phyloP scores from a whole-genome alignment of 1,140 invertebrate species.

The Eriosoma lanigerum region DNA sequence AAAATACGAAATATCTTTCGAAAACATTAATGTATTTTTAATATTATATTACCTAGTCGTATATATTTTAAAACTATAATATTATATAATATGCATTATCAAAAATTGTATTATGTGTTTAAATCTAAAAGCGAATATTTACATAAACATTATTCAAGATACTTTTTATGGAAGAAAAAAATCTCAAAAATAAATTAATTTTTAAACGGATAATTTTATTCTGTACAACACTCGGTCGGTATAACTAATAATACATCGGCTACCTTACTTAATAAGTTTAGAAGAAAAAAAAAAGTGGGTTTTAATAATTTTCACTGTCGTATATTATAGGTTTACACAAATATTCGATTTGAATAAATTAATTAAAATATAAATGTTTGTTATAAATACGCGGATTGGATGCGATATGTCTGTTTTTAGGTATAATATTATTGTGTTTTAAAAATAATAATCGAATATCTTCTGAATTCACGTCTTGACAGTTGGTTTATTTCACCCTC shows the following conservation, averaged over 20 bases:
- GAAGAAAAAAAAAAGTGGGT: too few species aligned
- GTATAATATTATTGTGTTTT: neutral
- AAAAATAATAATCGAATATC: neutral
- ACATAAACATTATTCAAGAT: neutral
- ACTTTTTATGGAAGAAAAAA: too few species aligned
- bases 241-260: too few species aligned
- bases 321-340: too few species aligned
- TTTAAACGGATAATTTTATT: constrained; percentile 14
- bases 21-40: neutral
- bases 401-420: neutral
- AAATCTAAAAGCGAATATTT: neutral
- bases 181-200: neutral
- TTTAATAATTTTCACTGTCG: too few species aligned
- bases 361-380: too few species aligned
- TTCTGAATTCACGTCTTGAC: neutral
- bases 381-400: neutral
- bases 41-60: too few species aligned
- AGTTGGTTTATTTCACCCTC: neutral
- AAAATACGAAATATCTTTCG: constrained; percentile 7
- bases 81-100: neutral
- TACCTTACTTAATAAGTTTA: too few species aligned
- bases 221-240: neutral
- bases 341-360: too few species aligned
- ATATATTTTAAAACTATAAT: too few species aligned
- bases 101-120: neutral